These are phyloP conservation scores for Orthosia gracilis DNA, from an alignment of 2,888 invertebrate species.

Conservation along the genomic window DNA sequence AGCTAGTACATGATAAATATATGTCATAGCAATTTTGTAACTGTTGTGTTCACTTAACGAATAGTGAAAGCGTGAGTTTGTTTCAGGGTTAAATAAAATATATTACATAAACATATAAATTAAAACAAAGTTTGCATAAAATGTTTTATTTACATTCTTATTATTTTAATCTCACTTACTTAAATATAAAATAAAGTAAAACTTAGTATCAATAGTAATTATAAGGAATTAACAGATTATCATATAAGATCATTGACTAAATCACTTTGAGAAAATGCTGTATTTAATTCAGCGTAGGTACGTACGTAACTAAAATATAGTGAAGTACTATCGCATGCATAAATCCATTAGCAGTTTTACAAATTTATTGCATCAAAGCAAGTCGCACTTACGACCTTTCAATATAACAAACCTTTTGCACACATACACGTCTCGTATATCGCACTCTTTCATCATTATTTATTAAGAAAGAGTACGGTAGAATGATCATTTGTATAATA, in stretches of 20 bases:
- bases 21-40: no score
- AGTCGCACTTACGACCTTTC: no score
- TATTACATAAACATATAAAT: no score
- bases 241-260: constrained; percentile 34
- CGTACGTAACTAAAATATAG: constrained; percentile 2
- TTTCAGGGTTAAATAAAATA: neutral
- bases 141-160: constrained; percentile 26
- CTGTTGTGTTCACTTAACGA: neutral
- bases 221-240: constrained; percentile 20
- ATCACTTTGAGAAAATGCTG: constrained; percentile 28
- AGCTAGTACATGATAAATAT: no score
- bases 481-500: no score
- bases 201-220: constrained; percentile 3
- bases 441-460: no score
- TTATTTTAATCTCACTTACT: constrained; percentile 34
- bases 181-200: neutral
- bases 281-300: constrained; percentile 7
- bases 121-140: neutral
- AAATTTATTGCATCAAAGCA: no score
- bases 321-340: no score
- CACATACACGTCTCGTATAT: no score
- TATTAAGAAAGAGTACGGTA: no score
- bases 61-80: neutral
- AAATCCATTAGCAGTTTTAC: no score
- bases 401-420: no score